A percentile compares a stretch with the other conserved stretches of the same genome.
Conservation (phyloP, 2,797 vertebrate species). For the Eremophila alpestris region DNA sequence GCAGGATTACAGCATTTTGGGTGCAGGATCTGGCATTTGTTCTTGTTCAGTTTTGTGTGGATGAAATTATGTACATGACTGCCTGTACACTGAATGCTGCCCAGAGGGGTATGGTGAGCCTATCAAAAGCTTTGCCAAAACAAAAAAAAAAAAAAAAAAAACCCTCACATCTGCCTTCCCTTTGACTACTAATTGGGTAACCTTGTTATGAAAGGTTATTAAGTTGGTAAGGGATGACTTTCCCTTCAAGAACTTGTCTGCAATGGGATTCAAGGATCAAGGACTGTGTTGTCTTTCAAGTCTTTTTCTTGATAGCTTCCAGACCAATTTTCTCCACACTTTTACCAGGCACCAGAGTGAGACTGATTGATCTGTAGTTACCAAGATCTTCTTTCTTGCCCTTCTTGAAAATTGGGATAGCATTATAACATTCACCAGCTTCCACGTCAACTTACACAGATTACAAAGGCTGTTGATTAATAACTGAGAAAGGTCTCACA, state of each 20-base stretch:
- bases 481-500: neutral
- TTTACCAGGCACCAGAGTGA: neutral
- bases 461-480: neutral
- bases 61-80: fast-evolving
- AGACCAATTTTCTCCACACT: neutral
- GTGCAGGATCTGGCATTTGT: neutral
- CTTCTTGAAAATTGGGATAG: neutral
- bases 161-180: neutral
- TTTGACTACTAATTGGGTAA: neutral
- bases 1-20: neutral
- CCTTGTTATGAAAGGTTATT: neutral
- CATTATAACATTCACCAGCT: neutral
- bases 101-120: neutral
- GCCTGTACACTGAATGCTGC: fast-evolving
- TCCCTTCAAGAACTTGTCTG: fast-evolving
- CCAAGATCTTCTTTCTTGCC: neutral
- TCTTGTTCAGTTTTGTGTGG: neutral
- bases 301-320: neutral
- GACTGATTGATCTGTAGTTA: neutral
- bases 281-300: fast-evolving
- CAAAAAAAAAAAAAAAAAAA: fast-evolving
- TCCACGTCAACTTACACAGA: fast-evolving
- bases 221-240: neutral
- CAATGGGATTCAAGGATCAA: neutral
- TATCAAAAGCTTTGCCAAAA: neutral